Evolutionary conservation across 2,888 invertebrate species (phyloP), one percentile per base, ranked within the genome.

Genomic region (Acholoe squamosa): DNA sequence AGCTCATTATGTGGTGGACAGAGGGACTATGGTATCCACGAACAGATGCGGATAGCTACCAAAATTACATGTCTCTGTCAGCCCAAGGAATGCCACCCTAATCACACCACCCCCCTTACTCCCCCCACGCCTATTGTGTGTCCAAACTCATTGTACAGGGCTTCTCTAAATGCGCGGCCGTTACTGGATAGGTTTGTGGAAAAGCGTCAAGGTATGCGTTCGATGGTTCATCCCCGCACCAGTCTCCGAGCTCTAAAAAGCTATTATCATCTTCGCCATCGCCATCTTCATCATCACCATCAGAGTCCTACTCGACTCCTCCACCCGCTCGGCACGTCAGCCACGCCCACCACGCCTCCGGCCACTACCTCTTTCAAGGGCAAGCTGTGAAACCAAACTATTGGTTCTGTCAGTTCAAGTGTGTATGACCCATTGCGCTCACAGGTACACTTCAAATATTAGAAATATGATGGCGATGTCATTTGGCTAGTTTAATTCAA

Each of bases 21-120:
- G 33, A 19, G 34, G 61, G 61, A n/a, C 67, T 33, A 7, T 22
- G 43, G 61, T 14, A 1, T 22, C 67, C 34, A 19, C 28, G 33
- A 67, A 67, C 89, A 67, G 89, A 67, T 61, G 89, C 67, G 34
- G 56, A 34, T 31, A 89, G 89, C 89, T 14, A 22, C 89, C 54
- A 31, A 89, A 89, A 89, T 89, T 89, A 89, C 89, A 89, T 67
- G 86, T 86, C 86, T 54, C 54, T 28, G 43, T 10, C 84, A 12
- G 84, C 22, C 54, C 54, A 54, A 19, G 19, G 86, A 33, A 16
- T 28, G 54, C 54, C 86, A 54, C 19, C 52, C 86, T 86, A 86
- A 86, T 86, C 86, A 86, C 43, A 43, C 3, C 86, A 12, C 10
- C 22, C 33, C 14, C 31, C n/a, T n/a, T n/a, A 34, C 52, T 77